Evolutionary conservation across 2,113 vertebrate genomes (phyloP).

Genomic region (Plecotus auritus): DNA sequence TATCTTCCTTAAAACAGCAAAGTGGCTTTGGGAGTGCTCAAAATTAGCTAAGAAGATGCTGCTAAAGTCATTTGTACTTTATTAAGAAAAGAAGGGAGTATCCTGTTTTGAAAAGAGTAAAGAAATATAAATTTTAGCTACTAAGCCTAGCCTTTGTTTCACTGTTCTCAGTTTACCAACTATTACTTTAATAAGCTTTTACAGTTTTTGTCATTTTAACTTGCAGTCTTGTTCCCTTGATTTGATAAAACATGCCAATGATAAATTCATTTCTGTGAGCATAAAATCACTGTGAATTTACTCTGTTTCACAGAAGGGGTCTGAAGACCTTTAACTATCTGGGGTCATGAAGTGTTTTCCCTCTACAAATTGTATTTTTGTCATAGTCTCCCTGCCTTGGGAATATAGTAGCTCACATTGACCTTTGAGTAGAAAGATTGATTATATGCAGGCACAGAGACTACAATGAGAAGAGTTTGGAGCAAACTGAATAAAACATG

Average conservation of each 20-base stretch:
- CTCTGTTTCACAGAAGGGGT: constrained; percentile 55
- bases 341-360: constrained; percentile 55
- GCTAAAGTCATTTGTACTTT: background rate
- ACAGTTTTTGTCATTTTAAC: background rate
- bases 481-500: constrained; percentile 63
- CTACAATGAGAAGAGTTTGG: constrained; percentile 5
- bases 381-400: constrained; percentile 53
- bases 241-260: constrained; percentile 54
- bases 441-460: constrained; percentile 20
- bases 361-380: constrained; percentile 66
- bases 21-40: background rate
- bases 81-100: background rate
- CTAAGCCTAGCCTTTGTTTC: background rate
- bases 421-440: constrained; percentile 70
- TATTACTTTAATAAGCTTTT: background rate
- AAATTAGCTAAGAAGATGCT: background rate
- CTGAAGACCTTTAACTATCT: constrained; percentile 66
- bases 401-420: constrained; percentile 43
- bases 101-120: background rate
- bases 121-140: background rate
- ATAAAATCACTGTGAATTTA: constrained; percentile 57
- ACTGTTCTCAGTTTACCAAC: background rate
- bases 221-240: background rate
- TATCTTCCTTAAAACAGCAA: constrained; percentile 16
- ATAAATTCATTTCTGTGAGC: constrained; percentile 61